These are phyloP conservation scores for Zootermopsis nevadensis DNA, from an alignment of 2,888 invertebrate species.

Conservation along the genomic window DNA sequence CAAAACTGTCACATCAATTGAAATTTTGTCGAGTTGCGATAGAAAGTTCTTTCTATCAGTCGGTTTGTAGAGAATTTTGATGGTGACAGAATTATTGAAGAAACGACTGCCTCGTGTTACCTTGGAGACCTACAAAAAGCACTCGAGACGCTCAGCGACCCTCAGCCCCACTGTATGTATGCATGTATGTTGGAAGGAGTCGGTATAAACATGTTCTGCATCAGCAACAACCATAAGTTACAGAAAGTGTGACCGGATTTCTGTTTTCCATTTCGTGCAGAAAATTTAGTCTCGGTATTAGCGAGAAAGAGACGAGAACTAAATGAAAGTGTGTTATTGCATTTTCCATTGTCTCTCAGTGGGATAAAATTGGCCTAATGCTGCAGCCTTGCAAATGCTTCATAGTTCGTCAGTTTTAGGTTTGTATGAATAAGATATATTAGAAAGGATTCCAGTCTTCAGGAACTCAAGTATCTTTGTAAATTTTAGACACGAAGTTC, in stretches of 20 bases:
- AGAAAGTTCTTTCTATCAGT: neutral
- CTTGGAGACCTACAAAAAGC: neutral
- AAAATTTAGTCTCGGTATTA: slow-evolving; percentile 22
- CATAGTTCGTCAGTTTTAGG: neutral
- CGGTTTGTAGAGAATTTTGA: neutral
- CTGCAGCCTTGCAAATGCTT: too few relatives aligned
- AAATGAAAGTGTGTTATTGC: neutral
- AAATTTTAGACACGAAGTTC: neutral
- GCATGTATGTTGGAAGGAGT: neutral
- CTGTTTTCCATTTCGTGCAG: slow-evolving; percentile 33
- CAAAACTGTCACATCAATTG: too few relatives aligned
- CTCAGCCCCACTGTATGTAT: neutral
- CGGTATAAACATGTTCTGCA: slow-evolving; percentile 30
- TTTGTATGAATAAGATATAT: neutral
- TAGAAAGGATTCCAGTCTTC: neutral
- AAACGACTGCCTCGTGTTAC: neutral
- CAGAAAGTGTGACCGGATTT: neutral
- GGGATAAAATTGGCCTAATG: neutral
- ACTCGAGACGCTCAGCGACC: neutral
- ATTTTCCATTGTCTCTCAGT: neutral
- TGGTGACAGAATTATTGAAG: neutral
- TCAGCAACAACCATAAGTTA: neutral
- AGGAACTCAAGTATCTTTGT: neutral
- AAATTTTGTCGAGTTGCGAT: too few relatives aligned
- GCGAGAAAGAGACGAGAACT: neutral